Evolutionary conservation across 2,888 invertebrate species (phyloP).

Genomic region (Halocaridina rubra): DNA sequence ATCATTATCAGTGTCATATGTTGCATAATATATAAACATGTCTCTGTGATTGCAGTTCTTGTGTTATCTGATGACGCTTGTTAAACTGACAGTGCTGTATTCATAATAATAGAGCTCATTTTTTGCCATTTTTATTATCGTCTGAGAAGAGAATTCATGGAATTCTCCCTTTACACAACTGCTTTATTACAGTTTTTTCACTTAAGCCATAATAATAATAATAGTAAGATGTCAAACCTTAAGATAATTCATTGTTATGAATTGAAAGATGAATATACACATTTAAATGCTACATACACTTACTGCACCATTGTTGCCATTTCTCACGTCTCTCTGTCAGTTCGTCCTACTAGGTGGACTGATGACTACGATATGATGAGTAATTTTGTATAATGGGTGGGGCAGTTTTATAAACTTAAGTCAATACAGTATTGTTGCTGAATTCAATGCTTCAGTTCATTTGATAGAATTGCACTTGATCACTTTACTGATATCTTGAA

Average conservation of each 20-base stretch:
- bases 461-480: slow-evolving; percentile 34
- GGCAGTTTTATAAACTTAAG: slow-evolving; percentile 17
- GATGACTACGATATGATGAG: background rate
- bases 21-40: slow-evolving; percentile 29
- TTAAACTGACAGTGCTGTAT: slow-evolving; percentile 30
- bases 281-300: background rate
- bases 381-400: slow-evolving; percentile 11
- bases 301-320: background rate
- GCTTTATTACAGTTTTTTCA: slow-evolving; percentile 27
- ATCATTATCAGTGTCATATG: too few relatives aligned
- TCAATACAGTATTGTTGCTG: slow-evolving; percentile 35
- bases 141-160: background rate
- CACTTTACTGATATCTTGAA: slow-evolving; percentile 6
- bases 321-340: background rate
- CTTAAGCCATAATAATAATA: slow-evolving; percentile 18
- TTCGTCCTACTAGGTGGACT: background rate
- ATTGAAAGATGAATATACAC: background rate
- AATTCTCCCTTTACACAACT: background rate
- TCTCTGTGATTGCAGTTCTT: slow-evolving; percentile 29
- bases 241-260: background rate
- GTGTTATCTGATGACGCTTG: slow-evolving; percentile 39
- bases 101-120: slow-evolving; percentile 9
- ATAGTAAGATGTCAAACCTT: background rate
- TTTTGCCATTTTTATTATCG: slow-evolving; percentile 22
- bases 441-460: slow-evolving; percentile 6